These are phyloP conservation scores for Merops nubicus DNA, from an alignment of 2,113 vertebrate genomes.

Conservation along the genomic window DNA sequence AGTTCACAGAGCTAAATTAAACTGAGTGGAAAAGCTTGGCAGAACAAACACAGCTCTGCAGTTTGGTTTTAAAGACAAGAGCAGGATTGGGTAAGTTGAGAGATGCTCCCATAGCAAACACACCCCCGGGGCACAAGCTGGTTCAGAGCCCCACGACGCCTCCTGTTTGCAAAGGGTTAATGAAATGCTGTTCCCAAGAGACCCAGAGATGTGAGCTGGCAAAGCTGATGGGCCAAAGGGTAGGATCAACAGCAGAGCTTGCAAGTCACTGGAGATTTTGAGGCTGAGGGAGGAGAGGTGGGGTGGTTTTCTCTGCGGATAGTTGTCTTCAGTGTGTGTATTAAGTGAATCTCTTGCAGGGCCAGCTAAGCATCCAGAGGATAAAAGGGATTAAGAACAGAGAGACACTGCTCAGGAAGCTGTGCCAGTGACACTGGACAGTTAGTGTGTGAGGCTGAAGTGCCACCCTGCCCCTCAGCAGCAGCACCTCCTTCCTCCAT, in stretches of 20 bases:
- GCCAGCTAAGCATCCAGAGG: background rate
- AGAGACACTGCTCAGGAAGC: background rate
- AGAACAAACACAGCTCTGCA: conserved; percentile 33
- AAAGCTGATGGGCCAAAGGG: background rate
- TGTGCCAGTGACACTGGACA: background rate
- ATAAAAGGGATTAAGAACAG: background rate
- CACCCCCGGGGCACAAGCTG: background rate
- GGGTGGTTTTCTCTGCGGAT: background rate
- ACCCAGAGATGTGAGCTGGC: background rate
- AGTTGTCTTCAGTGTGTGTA: background rate
- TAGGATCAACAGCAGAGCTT: background rate
- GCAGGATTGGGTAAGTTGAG: background rate
- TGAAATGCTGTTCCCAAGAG: background rate
- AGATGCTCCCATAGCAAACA: background rate
- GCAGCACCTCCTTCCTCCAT: background rate
- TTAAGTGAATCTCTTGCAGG: background rate
- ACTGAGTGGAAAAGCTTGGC: conserved; percentile 52
- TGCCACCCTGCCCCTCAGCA: background rate
- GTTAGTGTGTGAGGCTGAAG: rapidly evolving
- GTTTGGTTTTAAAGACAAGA: conserved; percentile 2
- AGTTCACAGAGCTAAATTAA: conserved; percentile 59
- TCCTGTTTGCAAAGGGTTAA: conserved; percentile 37
- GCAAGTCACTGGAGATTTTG: background rate
- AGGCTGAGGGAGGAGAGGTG: background rate
- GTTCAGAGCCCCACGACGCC: background rate